phyloP scores from a whole-genome alignment of 2,888 invertebrate genomes.

The Hipparchia semele region DNA sequence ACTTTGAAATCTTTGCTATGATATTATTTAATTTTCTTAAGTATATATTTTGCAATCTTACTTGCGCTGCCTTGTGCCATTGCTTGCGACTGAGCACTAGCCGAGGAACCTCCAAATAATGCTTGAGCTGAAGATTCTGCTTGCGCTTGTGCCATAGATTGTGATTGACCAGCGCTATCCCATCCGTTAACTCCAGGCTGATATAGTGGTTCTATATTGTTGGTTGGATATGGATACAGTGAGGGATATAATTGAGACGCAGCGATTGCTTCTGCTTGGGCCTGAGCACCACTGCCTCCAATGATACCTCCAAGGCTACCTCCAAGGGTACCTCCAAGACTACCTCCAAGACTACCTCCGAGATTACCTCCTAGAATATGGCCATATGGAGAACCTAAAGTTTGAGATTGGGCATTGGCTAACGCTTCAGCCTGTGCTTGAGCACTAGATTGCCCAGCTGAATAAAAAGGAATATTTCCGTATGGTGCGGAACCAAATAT shows the following conservation, averaged over 20 bases:
- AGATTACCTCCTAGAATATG: constrained; percentile 12
- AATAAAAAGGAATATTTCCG: not conserved
- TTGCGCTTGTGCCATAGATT: constrained; percentile 1
- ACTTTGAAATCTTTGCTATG: too few relatives aligned
- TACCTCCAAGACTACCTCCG: too few relatives aligned
- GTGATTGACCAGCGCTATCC: constrained; percentile 25
- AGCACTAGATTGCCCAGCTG: not conserved
- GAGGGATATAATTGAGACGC: constrained; percentile 42
- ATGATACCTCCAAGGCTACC: too few relatives aligned
- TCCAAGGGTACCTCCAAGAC: too few relatives aligned
- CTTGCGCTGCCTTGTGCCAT: constrained; percentile 25
- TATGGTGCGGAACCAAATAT: not conserved
- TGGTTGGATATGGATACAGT: constrained; percentile 39
- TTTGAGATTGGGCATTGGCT: constrained; percentile 19
- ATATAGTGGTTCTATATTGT: constrained; percentile 29
- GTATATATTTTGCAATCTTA: constrained; percentile 15
- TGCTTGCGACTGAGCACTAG: constrained; percentile 13
- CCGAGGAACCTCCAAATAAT: constrained; percentile 1
- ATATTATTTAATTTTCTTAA: not conserved
- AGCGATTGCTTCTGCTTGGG: constrained; percentile 33
- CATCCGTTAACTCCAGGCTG: constrained; percentile 27
- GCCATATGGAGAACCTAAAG: constrained; percentile 6
- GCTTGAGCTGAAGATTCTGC: not conserved
- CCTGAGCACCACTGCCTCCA: constrained; percentile 23
- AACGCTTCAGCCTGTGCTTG: constrained; percentile 29